These are phyloP conservation scores for Crypturellus undulatus DNA, from an alignment of 2,113 vertebrate genomes.

Conservation along the genomic window DNA sequence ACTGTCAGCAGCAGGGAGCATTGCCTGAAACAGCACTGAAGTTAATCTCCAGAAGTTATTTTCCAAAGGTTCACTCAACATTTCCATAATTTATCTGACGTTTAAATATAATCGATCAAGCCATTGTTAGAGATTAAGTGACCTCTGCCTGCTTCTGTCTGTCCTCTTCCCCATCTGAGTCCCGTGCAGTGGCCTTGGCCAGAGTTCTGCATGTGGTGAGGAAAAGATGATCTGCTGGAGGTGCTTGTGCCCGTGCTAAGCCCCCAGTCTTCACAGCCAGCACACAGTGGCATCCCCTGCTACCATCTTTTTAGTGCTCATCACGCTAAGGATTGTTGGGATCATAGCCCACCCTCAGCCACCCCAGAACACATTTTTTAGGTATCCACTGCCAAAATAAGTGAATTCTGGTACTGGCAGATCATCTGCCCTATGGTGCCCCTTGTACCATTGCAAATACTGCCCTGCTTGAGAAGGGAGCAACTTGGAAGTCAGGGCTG, in stretches of 20 bases:
- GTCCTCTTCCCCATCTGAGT: not conserved
- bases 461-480: not conserved
- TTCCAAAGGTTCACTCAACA: not conserved
- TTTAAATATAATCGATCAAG: not conserved
- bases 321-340: not conserved
- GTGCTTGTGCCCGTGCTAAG: not conserved
- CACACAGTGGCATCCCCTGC: not conserved
- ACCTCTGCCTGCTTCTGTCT: not conserved
- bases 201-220: not conserved
- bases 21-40: not conserved
- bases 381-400: not conserved
- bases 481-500: not conserved
- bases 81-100: not conserved
- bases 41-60: not conserved
- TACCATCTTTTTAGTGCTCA: rapidly evolving
- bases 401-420: not conserved
- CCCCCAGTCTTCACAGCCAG: not conserved
- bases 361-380: not conserved
- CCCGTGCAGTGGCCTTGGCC: not conserved
- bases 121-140: not conserved
- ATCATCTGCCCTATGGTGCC: not conserved
- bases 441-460: not conserved
- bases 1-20: not conserved
- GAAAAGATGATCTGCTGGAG: not conserved
- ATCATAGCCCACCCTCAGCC: not conserved